Conservation (phyloP, 2,888 invertebrate genomes). For the Tenthredo livida region DNA sequence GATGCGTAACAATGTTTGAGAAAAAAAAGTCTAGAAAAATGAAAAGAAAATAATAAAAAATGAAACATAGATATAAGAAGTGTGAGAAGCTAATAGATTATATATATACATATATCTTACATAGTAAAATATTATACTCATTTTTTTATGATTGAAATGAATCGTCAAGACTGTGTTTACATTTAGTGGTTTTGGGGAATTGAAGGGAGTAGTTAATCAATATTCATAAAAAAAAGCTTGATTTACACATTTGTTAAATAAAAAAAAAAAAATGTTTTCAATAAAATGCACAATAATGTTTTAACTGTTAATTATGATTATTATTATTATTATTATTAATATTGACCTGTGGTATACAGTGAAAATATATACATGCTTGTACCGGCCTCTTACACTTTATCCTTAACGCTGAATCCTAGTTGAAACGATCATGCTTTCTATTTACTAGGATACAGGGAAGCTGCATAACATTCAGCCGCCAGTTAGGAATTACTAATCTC, state of each 20-base stretch:
- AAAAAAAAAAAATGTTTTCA: constrained; percentile 51
- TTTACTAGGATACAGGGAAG: constrained; percentile 1
- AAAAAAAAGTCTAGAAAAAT: neutral
- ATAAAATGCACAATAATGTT: constrained; percentile 58
- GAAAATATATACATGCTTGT: constrained; percentile 47
- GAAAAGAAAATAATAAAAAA: neutral
- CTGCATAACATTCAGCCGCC: neutral
- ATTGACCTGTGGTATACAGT: constrained; percentile 35
- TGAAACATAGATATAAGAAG: constrained; percentile 24
- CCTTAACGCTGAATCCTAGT: constrained; percentile 20
- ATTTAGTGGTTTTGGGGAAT: constrained; percentile 54
- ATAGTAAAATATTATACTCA: neutral
- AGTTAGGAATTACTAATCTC: neutral
- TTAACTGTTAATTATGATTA: constrained; percentile 33
- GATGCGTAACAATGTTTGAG: neutral
- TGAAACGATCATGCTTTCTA: constrained; percentile 40
- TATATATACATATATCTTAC: constrained; percentile 16
- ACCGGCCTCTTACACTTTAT: constrained; percentile 9
- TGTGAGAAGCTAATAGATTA: constrained; percentile 5
- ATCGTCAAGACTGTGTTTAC: constrained; percentile 59
- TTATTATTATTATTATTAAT: constrained; percentile 47
- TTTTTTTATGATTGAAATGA: constrained; percentile 40
- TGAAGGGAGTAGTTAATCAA: constrained; percentile 32
- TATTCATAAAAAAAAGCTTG: constrained; percentile 27
- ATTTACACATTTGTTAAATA: constrained; percentile 33